Evolutionary conservation across 2,113 vertebrate genomes (phyloP).

Genomic region (Heteronetta atricapilla): DNA sequence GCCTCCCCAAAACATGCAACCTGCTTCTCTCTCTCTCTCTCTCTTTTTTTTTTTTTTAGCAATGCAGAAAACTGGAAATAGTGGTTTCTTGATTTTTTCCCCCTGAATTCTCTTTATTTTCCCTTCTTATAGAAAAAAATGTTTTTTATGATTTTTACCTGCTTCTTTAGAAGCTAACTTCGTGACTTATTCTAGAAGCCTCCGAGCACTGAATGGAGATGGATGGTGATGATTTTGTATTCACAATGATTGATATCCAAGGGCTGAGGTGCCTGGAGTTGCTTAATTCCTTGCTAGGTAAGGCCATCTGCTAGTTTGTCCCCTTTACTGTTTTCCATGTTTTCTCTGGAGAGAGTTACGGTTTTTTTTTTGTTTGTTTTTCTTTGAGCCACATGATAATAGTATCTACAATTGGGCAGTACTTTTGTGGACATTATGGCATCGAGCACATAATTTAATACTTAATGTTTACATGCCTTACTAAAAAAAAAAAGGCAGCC

Average conservation of each 20-base stretch:
- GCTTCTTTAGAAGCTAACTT: not conserved
- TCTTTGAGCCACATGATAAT: not conserved
- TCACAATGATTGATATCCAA: not conserved
- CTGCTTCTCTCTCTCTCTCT: not conserved
- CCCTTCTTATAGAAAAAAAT: not conserved
- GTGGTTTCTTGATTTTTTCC: fast-evolving
- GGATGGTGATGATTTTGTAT: not conserved
- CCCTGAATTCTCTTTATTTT: not conserved
- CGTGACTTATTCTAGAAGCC: not conserved
- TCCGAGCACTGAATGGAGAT: not conserved
- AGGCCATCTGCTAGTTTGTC: not conserved
- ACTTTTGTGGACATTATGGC: not conserved
- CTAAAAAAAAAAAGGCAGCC: not conserved
- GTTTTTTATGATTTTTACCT: not conserved
- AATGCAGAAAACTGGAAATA: not conserved
- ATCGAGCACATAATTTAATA: not conserved
- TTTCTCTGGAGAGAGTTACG: not conserved
- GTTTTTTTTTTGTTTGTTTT: not conserved
- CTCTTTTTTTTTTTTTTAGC: not conserved
- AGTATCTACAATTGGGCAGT: not conserved
- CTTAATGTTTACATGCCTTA: not conserved
- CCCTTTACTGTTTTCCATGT: not conserved
- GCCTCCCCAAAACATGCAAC: fast-evolving
- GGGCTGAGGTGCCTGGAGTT: not conserved
- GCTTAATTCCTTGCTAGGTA: not conserved